A percentile compares a stretch with the other conserved stretches of the same genome.
phyloP scores from a whole-genome alignment of 1,140 invertebrate genomes.

The Heliconius nattereri region DNA sequence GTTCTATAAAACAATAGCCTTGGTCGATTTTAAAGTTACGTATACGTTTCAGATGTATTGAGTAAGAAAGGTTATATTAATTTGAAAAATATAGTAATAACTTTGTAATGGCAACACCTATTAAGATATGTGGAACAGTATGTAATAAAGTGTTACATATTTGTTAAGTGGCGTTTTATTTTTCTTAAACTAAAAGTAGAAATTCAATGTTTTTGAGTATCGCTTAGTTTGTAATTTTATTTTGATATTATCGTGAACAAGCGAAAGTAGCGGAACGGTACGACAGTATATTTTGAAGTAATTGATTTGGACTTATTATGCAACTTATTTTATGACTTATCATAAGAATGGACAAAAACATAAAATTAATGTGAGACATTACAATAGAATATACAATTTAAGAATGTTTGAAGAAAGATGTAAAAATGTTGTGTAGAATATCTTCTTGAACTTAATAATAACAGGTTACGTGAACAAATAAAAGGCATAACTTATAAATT shows the following conservation, averaged over 20 bases:
- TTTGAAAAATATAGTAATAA: conserved; percentile 28
- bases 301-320: too few relatives aligned
- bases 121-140: conserved; percentile 55
- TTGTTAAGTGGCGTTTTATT: conserved; percentile 46
- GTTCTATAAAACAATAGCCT: background rate
- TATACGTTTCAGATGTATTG: background rate
- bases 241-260: too few relatives aligned
- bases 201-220: too few relatives aligned
- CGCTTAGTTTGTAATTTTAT: too few relatives aligned
- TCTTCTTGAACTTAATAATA: background rate
- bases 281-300: too few relatives aligned
- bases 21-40: background rate
- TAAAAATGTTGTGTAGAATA: too few relatives aligned
- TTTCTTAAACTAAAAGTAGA: background rate
- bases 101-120: conserved; percentile 36
- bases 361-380: too few relatives aligned
- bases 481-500: conserved; percentile 11
- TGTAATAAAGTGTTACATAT: conserved; percentile 71
- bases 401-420: too few relatives aligned
- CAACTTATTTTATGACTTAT: too few relatives aligned
- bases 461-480: background rate
- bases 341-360: too few relatives aligned
- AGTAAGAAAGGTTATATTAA: conserved; percentile 45
- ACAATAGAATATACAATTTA: too few relatives aligned
- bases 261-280: too few relatives aligned